A percentile compares a stretch with the other conserved stretches of the same genome.
Evolutionary conservation across 2,797 vertebrate species (phyloP).

Genomic region (Lindbergichthys nudifrons): DNA sequence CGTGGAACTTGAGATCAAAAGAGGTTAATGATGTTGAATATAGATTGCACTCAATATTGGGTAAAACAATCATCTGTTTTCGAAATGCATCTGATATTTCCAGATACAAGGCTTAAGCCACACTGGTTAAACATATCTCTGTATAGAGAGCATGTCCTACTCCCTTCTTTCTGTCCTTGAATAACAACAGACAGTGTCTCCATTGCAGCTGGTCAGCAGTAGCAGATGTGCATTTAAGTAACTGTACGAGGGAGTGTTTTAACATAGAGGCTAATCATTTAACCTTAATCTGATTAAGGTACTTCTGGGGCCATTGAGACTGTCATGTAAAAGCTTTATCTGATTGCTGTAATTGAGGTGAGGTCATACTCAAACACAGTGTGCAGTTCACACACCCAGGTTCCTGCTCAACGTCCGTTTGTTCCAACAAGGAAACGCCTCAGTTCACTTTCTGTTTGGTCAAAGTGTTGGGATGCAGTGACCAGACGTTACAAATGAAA

Average conservation of each 20-base stretch:
- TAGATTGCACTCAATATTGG: no score
- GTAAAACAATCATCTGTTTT: neutral
- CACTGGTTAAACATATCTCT: neutral
- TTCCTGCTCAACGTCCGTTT: neutral
- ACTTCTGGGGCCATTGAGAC: slow-evolving; percentile 12
- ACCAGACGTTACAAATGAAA: slow-evolving; percentile 1
- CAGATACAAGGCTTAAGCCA: neutral
- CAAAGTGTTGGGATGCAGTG: neutral
- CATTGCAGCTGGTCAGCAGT: neutral
- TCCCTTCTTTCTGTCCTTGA: neutral
- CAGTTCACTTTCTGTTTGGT: neutral
- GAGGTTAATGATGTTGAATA: no score
- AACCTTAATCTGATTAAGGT: slow-evolving; percentile 29
- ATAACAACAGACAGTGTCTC: neutral
- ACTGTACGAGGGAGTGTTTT: slow-evolving; percentile 6
- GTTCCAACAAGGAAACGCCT: neutral
- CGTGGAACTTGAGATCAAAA: no score
- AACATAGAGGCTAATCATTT: slow-evolving; percentile 31
- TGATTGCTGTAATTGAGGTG: slow-evolving; percentile 32
- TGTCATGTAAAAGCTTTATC: slow-evolving; percentile 39
- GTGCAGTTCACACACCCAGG: slow-evolving; percentile 6
- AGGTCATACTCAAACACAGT: neutral
- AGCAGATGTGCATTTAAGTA: slow-evolving; percentile 5
- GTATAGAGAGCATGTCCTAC: neutral
- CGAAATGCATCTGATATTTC: neutral